Conservation (phyloP, 2,113 vertebrate genomes). For the Circaetus cinerascens region DNA sequence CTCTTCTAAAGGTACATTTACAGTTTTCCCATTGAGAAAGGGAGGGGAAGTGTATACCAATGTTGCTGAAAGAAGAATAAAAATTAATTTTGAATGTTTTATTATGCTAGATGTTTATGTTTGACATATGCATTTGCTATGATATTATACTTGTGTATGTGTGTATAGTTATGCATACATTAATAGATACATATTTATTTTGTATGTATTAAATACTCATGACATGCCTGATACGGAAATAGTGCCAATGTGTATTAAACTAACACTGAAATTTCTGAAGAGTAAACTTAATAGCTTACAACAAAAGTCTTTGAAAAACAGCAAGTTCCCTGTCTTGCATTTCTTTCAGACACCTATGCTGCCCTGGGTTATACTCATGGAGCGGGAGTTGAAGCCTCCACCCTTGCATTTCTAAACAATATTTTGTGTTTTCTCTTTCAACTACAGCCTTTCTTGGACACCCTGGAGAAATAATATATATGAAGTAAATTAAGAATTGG, state of each 20-base stretch:
- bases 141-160: background rate
- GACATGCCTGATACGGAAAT: background rate
- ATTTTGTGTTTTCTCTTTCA: background rate
- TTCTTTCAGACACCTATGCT: background rate
- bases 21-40: background rate
- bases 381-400: background rate
- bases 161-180: background rate
- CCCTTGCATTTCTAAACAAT: background rate
- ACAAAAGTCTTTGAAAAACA: background rate
- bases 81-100: background rate
- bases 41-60: background rate
- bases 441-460: background rate
- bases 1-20: background rate
- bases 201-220: background rate
- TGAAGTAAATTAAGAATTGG: background rate
- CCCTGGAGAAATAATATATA: background rate
- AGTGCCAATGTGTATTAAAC: background rate
- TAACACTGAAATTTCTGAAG: background rate
- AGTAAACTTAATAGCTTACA: background rate
- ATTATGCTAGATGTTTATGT: background rate
- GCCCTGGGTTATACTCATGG: background rate
- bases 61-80: background rate
- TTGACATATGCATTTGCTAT: background rate
- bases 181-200: background rate
- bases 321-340: background rate